These are phyloP conservation scores for Macroglossus sobrinus DNA, from an alignment of 2,113 vertebrate genomes.

Conservation along the genomic window DNA sequence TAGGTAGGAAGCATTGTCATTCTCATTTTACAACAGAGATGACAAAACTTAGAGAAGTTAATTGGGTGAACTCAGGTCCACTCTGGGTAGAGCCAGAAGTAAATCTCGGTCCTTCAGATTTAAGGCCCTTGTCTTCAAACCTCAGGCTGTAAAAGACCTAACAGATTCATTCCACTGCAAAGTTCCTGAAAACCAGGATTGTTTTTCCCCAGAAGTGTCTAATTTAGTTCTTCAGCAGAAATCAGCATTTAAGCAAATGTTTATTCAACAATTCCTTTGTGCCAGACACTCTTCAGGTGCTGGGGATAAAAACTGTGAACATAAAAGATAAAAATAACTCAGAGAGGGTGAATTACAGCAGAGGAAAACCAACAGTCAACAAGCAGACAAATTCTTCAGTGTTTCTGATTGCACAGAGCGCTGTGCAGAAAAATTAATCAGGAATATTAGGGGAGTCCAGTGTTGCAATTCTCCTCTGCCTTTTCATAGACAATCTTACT, in stretches of 20 bases:
- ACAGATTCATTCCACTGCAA: neutral
- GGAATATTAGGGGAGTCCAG: neutral
- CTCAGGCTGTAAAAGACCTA: neutral
- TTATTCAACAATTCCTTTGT: neutral
- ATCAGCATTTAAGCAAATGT: neutral
- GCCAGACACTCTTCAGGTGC: neutral
- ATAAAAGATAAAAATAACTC: neutral
- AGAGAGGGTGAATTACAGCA: neutral
- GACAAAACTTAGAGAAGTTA: neutral
- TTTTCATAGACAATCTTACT: neutral
- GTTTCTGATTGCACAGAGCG: neutral
- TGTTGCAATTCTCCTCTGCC: neutral
- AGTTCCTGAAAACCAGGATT: neutral
- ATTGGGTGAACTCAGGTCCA: neutral
- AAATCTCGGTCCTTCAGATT: neutral
- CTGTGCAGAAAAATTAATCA: neutral
- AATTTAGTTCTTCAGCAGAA: neutral
- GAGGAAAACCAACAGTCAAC: neutral
- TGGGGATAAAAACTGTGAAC: neutral
- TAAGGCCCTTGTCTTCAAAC: neutral
- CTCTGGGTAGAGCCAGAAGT: neutral
- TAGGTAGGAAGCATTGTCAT: neutral
- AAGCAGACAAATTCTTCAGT: too few relatives aligned
- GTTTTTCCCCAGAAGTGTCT: neutral
- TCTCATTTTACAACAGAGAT: conserved; percentile 8